A percentile compares a stretch with the other conserved stretches of the same genome.
phyloP scores from a whole-genome alignment of 1,140 invertebrate genomes.

The Saccostrea cuccullata region DNA sequence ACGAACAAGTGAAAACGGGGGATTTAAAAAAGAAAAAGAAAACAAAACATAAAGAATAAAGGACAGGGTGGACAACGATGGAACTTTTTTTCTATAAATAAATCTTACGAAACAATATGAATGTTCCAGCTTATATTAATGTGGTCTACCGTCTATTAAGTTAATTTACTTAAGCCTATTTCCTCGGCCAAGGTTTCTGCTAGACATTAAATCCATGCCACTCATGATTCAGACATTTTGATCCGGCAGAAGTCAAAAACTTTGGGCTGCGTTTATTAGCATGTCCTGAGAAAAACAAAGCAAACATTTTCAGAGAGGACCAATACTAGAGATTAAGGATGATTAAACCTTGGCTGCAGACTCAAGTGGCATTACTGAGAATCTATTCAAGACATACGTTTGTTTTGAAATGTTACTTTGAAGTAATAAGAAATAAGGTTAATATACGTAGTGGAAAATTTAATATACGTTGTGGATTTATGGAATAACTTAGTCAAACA shows the following conservation, averaged over 20 bases:
- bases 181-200: not conserved
- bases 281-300: constrained; percentile 11
- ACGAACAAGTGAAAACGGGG: not conserved
- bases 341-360: not conserved
- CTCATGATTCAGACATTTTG: constrained; percentile 5
- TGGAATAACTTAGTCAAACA: too few species aligned
- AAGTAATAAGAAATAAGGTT: too few species aligned
- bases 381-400: too few species aligned
- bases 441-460: too few species aligned
- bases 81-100: not conserved
- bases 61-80: not conserved
- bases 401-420: too few species aligned
- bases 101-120: constrained; percentile 7
- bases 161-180: not conserved
- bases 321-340: not conserved
- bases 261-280: not conserved
- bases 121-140: not conserved
- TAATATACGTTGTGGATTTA: too few species aligned
- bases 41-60: not conserved
- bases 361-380: not conserved
- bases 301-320: not conserved
- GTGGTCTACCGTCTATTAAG: not conserved
- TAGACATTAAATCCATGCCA: constrained; percentile 13
- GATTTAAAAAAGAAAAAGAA: not conserved
- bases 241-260: not conserved